These are phyloP conservation scores for Amphiprion ocellaris DNA, from an alignment of 2,113 vertebrate genomes.

Conservation along the genomic window DNA sequence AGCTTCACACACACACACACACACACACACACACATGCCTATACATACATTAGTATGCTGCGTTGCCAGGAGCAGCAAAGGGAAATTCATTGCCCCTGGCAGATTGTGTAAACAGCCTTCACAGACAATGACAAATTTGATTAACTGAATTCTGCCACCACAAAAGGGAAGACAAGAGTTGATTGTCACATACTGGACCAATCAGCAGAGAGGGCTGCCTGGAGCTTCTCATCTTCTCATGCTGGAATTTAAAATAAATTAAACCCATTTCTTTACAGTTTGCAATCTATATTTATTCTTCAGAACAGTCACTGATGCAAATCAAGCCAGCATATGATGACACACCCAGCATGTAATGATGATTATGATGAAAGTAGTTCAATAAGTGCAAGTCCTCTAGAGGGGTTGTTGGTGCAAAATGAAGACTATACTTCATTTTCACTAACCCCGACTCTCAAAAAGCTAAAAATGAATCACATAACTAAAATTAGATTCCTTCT, in stretches of 20 bases:
- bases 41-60: constrained; percentile 32
- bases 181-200: constrained; percentile 32
- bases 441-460: background rate
- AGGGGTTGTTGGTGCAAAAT: background rate
- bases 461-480: background rate
- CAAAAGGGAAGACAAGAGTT: background rate
- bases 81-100: constrained; percentile 50
- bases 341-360: background rate
- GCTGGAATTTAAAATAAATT: constrained; percentile 29
- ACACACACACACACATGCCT: background rate
- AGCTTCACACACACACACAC: background rate
- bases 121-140: constrained; percentile 61
- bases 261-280: constrained; percentile 20
- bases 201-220: constrained; percentile 2
- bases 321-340: constrained; percentile 11
- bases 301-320: constrained; percentile 1
- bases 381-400: background rate
- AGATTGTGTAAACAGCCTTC: constrained; percentile 55
- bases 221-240: background rate
- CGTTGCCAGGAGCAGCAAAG: constrained; percentile 29
- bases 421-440: background rate
- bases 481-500: background rate
- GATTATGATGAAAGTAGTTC: background rate
- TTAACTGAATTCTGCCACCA: constrained; percentile 54
- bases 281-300: constrained; percentile 34